phyloP scores from a whole-genome alignment of 2,888 invertebrate species.

The Lycaena phlaeas region DNA sequence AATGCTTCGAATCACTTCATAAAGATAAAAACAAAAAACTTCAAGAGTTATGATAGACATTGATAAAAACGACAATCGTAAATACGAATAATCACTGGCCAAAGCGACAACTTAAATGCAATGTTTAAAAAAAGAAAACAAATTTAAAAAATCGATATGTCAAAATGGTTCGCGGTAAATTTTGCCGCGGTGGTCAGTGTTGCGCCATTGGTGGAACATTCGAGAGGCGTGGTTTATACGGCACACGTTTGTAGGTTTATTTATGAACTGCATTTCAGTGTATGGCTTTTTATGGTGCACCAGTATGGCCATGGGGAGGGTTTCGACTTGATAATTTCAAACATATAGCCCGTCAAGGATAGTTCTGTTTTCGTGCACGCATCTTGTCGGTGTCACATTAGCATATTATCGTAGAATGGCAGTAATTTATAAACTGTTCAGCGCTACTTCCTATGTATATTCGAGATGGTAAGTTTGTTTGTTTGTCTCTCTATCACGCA shows the following conservation, averaged over 20 bases:
- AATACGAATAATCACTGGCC: constrained; percentile 52
- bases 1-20: constrained; percentile 20
- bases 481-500: too few relatives aligned
- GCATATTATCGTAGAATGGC: constrained; percentile 4
- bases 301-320: constrained; percentile 34
- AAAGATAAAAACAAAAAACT: constrained; percentile 18
- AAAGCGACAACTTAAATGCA: constrained; percentile 48
- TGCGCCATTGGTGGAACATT: constrained; percentile 39
- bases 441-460: too few relatives aligned
- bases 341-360: neutral
- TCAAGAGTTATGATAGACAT: constrained; percentile 27
- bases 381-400: neutral
- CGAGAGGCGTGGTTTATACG: constrained; percentile 52
- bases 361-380: too few relatives aligned
- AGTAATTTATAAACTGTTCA: too few relatives aligned
- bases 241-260: constrained; percentile 52
- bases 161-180: constrained; percentile 67
- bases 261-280: constrained; percentile 60
- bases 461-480: too few relatives aligned
- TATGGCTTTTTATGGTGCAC: constrained; percentile 29
- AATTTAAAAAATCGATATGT: constrained; percentile 62
- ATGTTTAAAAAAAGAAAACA: constrained; percentile 42
- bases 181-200: constrained; percentile 40
- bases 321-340: constrained; percentile 39
- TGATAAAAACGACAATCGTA: constrained; percentile 56